A percentile compares a stretch with the other conserved stretches of the same genome.
phyloP scores from a whole-genome alignment of 2,797 vertebrate species.

The Petrocephalus sullivani region DNA sequence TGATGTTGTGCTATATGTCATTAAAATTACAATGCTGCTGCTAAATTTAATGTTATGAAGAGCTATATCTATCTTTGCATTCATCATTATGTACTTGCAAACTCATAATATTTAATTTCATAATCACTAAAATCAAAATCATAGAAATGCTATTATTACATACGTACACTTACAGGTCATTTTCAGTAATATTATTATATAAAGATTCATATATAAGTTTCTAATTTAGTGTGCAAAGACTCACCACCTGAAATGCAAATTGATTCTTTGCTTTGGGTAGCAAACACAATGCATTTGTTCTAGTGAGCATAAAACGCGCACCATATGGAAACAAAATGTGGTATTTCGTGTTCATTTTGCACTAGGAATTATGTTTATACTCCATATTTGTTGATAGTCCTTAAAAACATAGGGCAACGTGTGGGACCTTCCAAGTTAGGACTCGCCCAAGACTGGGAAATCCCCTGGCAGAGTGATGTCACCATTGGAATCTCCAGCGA shows the following conservation, averaged over 20 bases:
- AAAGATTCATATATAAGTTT: not conserved
- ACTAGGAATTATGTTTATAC: not conserved
- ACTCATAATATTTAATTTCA: not conserved
- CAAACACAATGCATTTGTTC: not conserved
- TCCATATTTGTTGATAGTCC: not conserved
- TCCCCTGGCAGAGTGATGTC: not conserved
- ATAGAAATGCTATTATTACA: not conserved
- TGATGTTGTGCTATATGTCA: not conserved
- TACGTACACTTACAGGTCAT: not conserved
- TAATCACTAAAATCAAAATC: not conserved
- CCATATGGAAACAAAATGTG: not conserved
- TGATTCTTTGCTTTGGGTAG: not conserved
- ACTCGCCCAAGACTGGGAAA: not conserved
- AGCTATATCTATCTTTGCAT: not conserved
- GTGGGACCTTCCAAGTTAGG: not conserved
- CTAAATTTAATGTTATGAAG: not conserved
- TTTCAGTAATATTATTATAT: not conserved
- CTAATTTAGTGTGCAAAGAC: not conserved
- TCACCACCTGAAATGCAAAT: not conserved
- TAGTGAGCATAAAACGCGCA: not conserved
- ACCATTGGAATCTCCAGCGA: not conserved
- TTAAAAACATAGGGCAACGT: not conserved
- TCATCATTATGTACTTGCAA: not conserved
- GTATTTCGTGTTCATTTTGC: not conserved
- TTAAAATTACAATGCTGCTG: not conserved